Evolutionary conservation across 2,797 vertebrate genomes (phyloP).

Genomic region (Oryzias dopingdopingensis): DNA sequence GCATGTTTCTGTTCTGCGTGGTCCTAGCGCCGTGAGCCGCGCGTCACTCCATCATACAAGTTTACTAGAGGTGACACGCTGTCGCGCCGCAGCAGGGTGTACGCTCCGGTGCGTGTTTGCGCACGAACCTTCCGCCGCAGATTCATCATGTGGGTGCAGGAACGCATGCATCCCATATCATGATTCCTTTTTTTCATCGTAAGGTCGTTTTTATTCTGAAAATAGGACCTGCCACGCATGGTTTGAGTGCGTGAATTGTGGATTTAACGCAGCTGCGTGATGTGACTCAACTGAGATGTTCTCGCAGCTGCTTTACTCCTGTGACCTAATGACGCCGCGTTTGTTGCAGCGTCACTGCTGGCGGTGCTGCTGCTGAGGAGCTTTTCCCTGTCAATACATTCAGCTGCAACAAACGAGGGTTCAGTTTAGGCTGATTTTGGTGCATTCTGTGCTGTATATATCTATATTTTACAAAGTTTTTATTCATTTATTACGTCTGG

Average conservation of each 20-base stretch:
- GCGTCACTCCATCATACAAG: slow-evolving; percentile 62
- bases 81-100: slow-evolving; percentile 26
- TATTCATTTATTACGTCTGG: too few species aligned
- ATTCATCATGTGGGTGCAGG: too few species aligned
- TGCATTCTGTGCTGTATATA: too few species aligned
- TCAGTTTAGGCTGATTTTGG: too few species aligned
- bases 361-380: slow-evolving; percentile 8
- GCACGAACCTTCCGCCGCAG: neutral
- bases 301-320: slow-evolving; percentile 28
- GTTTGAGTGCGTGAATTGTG: slow-evolving; percentile 4
- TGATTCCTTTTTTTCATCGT: neutral
- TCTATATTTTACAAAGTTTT: too few species aligned
- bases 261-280: neutral
- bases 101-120: slow-evolving; percentile 1
- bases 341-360: slow-evolving; percentile 60
- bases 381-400: neutral
- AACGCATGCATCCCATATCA: slow-evolving; percentile 20
- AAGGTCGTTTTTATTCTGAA: too few species aligned
- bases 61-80: slow-evolving; percentile 50
- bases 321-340: slow-evolving; percentile 58
- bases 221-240: neutral
- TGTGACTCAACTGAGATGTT: slow-evolving; percentile 33
- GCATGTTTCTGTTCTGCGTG: slow-evolving; percentile 38
- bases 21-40: slow-evolving; percentile 51
- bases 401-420: neutral